phyloP scores from a whole-genome alignment of 2,888 invertebrate genomes.

The Xanthorhoe designata region DNA sequence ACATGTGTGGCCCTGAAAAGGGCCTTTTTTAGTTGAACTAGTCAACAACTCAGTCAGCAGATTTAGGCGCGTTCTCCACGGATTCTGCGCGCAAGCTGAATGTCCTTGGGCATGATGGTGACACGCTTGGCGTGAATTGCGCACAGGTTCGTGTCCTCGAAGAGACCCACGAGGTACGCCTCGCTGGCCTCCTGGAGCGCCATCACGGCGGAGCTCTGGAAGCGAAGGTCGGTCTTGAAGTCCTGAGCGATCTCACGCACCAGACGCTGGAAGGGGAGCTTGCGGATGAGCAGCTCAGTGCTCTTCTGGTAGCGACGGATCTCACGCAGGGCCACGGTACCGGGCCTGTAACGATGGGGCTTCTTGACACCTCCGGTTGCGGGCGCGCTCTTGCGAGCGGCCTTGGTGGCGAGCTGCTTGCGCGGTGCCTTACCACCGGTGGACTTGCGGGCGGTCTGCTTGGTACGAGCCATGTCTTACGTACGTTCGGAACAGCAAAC shows the following conservation, averaged over 20 bases:
- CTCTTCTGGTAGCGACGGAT: slow-evolving; percentile 91
- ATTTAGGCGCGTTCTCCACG: not conserved
- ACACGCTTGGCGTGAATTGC: slow-evolving; percentile 98
- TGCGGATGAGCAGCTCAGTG: slow-evolving; percentile 89
- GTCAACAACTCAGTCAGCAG: not conserved
- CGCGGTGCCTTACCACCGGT: slow-evolving; percentile 91
- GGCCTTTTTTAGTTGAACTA: slow-evolving; percentile 58
- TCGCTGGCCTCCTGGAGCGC: slow-evolving; percentile 83
- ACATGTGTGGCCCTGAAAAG: not conserved
- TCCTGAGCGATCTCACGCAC: slow-evolving; percentile 92
- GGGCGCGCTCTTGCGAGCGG: slow-evolving; percentile 89
- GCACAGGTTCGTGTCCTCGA: slow-evolving; percentile 99
- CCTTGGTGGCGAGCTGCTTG: slow-evolving; percentile 89
- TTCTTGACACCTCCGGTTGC: slow-evolving; percentile 91
- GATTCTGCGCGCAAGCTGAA: slow-evolving; percentile 97
- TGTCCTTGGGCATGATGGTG: slow-evolving; percentile 99
- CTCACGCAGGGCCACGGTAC: slow-evolving; percentile 89
- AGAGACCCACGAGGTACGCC: slow-evolving; percentile 94
- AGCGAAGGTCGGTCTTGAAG: slow-evolving; percentile 89
- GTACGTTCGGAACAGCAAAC: not conserved
- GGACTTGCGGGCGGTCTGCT: slow-evolving; percentile 90
- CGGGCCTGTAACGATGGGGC: slow-evolving; percentile 89
- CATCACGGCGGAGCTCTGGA: slow-evolving; percentile 89
- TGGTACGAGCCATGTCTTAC: slow-evolving; percentile 88
- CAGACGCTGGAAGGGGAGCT: slow-evolving; percentile 89